A percentile compares a stretch with the other conserved stretches of the same genome.
Conservation (phyloP, 2,888 invertebrate genomes). For the Seira ritae region DNA sequence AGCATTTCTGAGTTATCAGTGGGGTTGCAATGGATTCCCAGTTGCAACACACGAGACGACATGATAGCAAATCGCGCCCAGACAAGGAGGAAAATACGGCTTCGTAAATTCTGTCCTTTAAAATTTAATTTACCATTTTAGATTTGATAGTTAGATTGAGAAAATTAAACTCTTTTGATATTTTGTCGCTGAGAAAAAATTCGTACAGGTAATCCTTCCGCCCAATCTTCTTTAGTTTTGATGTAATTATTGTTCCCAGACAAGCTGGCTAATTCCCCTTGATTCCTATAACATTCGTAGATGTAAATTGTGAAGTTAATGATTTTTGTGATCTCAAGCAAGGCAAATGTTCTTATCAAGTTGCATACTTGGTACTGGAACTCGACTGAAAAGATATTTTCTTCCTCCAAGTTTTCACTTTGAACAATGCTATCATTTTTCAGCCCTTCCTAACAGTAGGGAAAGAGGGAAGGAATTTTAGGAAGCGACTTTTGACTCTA, state of each 20-base stretch:
- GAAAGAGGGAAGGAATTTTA: too few relatives aligned
- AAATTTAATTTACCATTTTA: not conserved
- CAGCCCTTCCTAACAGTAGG: too few relatives aligned
- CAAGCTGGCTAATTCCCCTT: not conserved
- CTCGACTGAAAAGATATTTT: not conserved
- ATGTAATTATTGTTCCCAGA: not conserved
- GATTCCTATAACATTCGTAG: not conserved
- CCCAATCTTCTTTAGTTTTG: conserved; percentile 33
- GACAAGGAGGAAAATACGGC: conserved; percentile 48
- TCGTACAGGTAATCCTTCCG: conserved; percentile 57
- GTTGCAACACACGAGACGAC: conserved; percentile 54
- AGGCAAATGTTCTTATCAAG: conserved; percentile 20
- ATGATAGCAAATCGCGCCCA: conserved; percentile 50
- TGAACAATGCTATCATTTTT: not conserved
- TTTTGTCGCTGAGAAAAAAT: not conserved
- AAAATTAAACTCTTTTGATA: not conserved
- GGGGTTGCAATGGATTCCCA: conserved; percentile 53
- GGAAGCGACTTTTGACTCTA: too few relatives aligned
- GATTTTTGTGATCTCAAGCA: not conserved
- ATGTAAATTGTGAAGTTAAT: not conserved
- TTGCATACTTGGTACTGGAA: conserved; percentile 26
- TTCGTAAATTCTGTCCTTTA: conserved; percentile 64
- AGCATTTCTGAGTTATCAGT: conserved; percentile 30
- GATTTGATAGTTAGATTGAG: not conserved
- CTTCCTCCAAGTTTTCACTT: conserved; percentile 4